Evolutionary conservation across 2,797 vertebrate genomes (phyloP), one percentile per base, ranked within the genome.

Genomic region (Clamator glandarius): DNA sequence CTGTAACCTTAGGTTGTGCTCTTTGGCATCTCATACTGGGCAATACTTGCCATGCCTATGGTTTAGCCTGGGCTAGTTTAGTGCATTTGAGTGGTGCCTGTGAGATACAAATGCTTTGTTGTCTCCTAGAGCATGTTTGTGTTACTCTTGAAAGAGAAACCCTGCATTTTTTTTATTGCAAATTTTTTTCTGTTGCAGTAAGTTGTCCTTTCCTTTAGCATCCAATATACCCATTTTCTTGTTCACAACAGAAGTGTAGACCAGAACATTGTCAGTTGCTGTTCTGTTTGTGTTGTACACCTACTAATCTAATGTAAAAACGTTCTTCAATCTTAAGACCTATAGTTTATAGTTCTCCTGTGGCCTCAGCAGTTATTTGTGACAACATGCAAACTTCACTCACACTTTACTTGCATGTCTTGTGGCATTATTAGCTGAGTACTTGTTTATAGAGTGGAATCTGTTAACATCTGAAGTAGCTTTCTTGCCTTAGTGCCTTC

Each of bases 391-490:
- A 50, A 35, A 55, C 26, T 77, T 75, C 29, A 61, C 17, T 77
- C 26, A 7, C 15, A 55, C n/a, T 73, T 25, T 76, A 5, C 72
- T 87, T 69, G 41, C 9, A 3, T 62, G 3, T 4, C 25, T 78
- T 51, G 42, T 1, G 2, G 31, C 12, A 12, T 75, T 88, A 31
- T 48, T 70, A 83, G n/a, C 42, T 31, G 16, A 52, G 33, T 50
- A 42, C 68, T 82, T 87, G 39, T 72, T 48, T 66, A 2, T 7
- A 21, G 57, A 67, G 48, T 41, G 74, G 84, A 62, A 72, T 62
- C 72, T 62, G 84, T 39, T 86, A 18, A 87, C 36, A 48, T 74
- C 48, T 94, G 84, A 82, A 74, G 61, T 55, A 55, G 44, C 35
- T 73, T 80, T 70, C 33, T 70, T 70, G 69, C 68, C 9, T 67